These are phyloP conservation scores for Drosophila paramelanica DNA, from an alignment of 2,888 invertebrate species.

Conservation along the genomic window DNA sequence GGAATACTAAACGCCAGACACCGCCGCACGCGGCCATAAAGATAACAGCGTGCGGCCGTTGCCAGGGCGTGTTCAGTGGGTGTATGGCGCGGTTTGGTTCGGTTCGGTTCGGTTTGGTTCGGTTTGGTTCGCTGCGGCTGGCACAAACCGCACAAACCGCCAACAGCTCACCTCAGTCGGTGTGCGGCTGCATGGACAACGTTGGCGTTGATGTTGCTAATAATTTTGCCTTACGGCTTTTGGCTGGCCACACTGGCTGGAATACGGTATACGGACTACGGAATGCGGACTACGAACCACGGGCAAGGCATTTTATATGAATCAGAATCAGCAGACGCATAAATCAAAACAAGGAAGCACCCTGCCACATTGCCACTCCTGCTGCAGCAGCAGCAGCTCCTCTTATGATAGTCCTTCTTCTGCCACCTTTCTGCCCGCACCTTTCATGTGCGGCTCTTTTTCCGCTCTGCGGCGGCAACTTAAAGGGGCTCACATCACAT, in stretches of 20 bases:
- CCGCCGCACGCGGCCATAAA: constrained; percentile 48
- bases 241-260: neutral
- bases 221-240: constrained; percentile 47
- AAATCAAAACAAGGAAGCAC: constrained; percentile 61
- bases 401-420: constrained; percentile 11
- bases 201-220: constrained; percentile 58
- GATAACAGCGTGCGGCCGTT: constrained; percentile 51
- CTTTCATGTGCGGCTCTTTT: constrained; percentile 1
- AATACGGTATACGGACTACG: no score
- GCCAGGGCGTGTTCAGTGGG: constrained; percentile 6
- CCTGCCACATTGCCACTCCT: constrained; percentile 30
- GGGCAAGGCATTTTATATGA: constrained; percentile 47
- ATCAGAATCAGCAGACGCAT: constrained; percentile 58
- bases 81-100: neutral
- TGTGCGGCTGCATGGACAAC: constrained; percentile 37
- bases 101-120: neutral
- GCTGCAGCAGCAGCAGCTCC: constrained; percentile 3
- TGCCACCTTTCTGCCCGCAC: neutral
- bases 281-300: neutral
- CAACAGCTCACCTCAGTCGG: constrained; percentile 56
- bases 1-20: constrained; percentile 31
- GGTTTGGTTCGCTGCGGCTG: constrained; percentile 2
- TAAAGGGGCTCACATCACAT: constrained; percentile 22
- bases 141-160: constrained; percentile 55
- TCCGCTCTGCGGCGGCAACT: constrained; percentile 5